Evolutionary conservation across 1,140 invertebrate species (phyloP).

Genomic region (Aphelinus certus): DNA sequence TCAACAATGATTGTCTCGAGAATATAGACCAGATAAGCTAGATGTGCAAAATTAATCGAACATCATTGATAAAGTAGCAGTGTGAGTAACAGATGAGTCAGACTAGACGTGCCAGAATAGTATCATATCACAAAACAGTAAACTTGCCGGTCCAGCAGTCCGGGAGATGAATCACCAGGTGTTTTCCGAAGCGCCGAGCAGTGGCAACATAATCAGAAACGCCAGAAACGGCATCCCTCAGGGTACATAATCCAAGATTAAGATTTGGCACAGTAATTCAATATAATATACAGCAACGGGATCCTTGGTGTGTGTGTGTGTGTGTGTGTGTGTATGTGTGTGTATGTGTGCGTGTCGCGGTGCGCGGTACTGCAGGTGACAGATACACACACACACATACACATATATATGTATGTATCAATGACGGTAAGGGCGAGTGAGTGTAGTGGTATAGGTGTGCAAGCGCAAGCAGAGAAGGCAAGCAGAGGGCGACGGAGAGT

Average conservation of each 20-base stretch:
- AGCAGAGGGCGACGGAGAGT: not conserved
- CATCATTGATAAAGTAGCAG: no score
- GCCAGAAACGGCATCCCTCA: not conserved
- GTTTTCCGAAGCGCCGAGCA: no score
- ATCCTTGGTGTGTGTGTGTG: not conserved
- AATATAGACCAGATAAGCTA: no score
- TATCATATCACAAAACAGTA: no score
- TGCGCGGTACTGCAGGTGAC: slow-evolving; percentile 14
- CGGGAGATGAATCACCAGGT: no score
- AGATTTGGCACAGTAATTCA: slow-evolving; percentile 29
- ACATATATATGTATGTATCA: slow-evolving; percentile 7
- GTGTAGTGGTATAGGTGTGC: not conserved
- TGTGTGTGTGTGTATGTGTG: not conserved
- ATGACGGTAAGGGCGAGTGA: not conserved
- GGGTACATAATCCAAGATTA: slow-evolving; percentile 23
- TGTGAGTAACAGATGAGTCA: no score
- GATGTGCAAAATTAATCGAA: no score
- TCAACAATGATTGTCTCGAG: no score
- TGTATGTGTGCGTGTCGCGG: no score
- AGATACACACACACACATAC: slow-evolving; percentile 13
- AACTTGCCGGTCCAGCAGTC: no score
- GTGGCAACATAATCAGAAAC: no score
- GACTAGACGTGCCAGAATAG: no score
- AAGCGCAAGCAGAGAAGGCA: not conserved
- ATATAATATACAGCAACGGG: slow-evolving; percentile 11